Evolutionary conservation across 2,797 vertebrate genomes (phyloP), one percentile per base, ranked within the genome.

Genomic region (Malacoraja senta): DNA sequence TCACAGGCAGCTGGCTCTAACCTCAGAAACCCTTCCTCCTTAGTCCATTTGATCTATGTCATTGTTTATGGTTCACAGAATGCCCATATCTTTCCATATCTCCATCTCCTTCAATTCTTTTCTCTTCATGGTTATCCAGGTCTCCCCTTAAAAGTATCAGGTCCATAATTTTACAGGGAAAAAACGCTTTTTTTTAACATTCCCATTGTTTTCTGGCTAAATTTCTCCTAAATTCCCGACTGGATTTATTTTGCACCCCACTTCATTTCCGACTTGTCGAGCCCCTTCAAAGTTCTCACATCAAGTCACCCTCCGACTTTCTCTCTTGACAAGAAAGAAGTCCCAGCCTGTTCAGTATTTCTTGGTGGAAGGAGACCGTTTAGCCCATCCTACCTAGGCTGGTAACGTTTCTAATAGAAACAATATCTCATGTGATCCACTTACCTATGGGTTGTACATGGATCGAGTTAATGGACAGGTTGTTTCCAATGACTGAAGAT

Each of bases 381-480:
- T 4, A 10, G 38, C 80, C 80, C 80, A 53, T 53, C 38, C 2
- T 9, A 2, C 21, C 24, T 26, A 10, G 24, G 24, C 44, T 53
- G 38, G 0, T 0, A 29, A n/a, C 1, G 13, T 61, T n/a, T 61
- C 7, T 65, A 38, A 3, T 19, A 71, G 19, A 91, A 24, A 65
- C 83, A 32, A 44, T 26, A 1, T 7, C 35, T 32, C 26, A 68
- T 44, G 10, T 15, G 21, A 53, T 53, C 1, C 94, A 95, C 97
- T 93, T 95, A 99, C 99, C 97, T 6, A 98, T 94, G 92, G 95
- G 94, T 13, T 94, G 94, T 93, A 98, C 97, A 0, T 78, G 2
- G n/a, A 97, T 95, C 8, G 72, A 86, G 0, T 94, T 93, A 19
- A 98, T 88, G 9, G 93, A 94, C 93, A 98, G 96, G 9, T 95